Evolutionary conservation across 2,113 vertebrate species (phyloP).

Genomic region (Suricata suricatta): DNA sequence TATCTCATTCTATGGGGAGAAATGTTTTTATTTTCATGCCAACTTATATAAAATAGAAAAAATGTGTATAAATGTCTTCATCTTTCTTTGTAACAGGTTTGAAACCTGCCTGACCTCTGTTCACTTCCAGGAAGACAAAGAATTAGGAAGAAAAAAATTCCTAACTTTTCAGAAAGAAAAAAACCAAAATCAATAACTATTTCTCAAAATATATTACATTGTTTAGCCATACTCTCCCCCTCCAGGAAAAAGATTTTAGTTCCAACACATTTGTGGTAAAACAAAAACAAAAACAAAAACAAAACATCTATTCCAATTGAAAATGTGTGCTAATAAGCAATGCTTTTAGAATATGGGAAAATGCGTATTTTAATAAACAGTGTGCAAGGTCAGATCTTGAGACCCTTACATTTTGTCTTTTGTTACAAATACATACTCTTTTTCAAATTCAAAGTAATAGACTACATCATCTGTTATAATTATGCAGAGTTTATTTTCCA

Average conservation of each 20-base stretch:
- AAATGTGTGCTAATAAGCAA: neutral
- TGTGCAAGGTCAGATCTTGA: neutral
- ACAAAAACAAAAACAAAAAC: neutral
- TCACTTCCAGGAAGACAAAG: neutral
- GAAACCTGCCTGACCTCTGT: neutral
- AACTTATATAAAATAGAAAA: neutral
- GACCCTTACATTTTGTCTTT: neutral
- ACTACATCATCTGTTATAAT: neutral
- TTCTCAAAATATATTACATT: neutral
- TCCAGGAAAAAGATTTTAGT: neutral
- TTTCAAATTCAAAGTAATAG: neutral
- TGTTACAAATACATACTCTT: neutral
- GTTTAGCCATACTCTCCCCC: neutral
- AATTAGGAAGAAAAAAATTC: neutral
- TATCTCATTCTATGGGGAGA: neutral
- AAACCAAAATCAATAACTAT: neutral
- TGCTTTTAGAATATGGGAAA: neutral
- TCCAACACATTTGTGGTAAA: neutral
- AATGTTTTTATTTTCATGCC: neutral
- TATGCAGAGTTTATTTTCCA: neutral
- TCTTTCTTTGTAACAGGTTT: neutral
- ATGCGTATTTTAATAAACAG: neutral
- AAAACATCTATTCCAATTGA: neutral
- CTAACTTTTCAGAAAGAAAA: neutral
- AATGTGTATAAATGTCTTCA: neutral